phyloP scores from a whole-genome alignment of 1,140 invertebrate genomes.

The Psix sp. region DNA sequence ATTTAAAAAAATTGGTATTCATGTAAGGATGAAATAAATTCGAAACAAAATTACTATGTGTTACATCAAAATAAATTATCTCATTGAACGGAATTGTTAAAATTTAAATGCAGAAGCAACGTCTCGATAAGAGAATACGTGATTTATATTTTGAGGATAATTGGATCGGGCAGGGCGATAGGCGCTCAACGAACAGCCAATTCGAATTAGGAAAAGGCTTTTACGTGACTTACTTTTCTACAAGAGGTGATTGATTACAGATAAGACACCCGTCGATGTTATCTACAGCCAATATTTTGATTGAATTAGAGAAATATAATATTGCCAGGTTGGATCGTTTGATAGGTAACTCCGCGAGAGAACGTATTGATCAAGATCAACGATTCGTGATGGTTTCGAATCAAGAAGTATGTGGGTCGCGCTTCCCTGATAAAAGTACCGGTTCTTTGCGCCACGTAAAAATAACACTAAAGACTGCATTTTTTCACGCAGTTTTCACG shows the following conservation, averaged over 20 bases:
- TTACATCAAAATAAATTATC: slow-evolving; percentile 31
- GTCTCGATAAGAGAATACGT: slow-evolving; percentile 35
- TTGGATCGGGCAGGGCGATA: slow-evolving; percentile 40
- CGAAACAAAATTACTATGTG: slow-evolving; percentile 6
- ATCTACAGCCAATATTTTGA: slow-evolving; percentile 46
- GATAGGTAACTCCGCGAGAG: slow-evolving; percentile 37
- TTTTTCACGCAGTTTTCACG: too few species aligned
- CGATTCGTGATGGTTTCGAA: slow-evolving; percentile 61
- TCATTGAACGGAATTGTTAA: slow-evolving; percentile 29
- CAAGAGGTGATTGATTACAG: slow-evolving; percentile 27
- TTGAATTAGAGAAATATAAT: slow-evolving; percentile 55
- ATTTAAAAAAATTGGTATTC: too few species aligned
- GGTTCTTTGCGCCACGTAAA: slow-evolving; percentile 48
- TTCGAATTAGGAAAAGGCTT: slow-evolving; percentile 25
- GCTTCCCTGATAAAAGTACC: slow-evolving; percentile 61
- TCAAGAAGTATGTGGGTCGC: slow-evolving; percentile 60
- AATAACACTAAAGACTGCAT: too few species aligned
- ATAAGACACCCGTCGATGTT: slow-evolving; percentile 26
- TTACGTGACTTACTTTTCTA: slow-evolving; percentile 32
- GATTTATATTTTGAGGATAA: slow-evolving; percentile 55
- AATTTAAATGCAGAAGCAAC: slow-evolving; percentile 24
- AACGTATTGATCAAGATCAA: slow-evolving; percentile 57
- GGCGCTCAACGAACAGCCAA: neutral
- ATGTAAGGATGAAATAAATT: neutral
- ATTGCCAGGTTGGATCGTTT: slow-evolving; percentile 21